Base-by-base conservation (phyloP, 2,797 vertebrate genomes). In the Fundulus diaphanus region DNA sequence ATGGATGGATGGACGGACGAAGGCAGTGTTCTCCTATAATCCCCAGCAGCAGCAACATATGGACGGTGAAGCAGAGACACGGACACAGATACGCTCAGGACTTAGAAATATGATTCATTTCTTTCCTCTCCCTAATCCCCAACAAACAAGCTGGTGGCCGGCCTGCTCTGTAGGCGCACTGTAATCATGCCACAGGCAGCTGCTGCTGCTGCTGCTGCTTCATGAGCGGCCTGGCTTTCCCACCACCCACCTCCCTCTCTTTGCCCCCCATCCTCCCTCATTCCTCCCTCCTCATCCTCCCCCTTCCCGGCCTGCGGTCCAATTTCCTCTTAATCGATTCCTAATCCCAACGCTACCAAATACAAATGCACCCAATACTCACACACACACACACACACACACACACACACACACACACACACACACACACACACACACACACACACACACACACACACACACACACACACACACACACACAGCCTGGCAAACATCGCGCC, bases 61-160 rank as follows among this genome's bases (percentile, higher is more conserved):
- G 93, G 92, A 86, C 86, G 51, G 33, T 68, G 88, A 77, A 82
- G 82, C 82, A 61, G 79, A 84, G 89, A 90, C n/a, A n/a, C n/a
- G n/a, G 80, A 84, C 85, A 87, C 79, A 88, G 83, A 93, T 75
- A 91, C 86, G 91, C 91, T 89, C 88, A 91, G 59, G 93, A 94
- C 87, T 93, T 94, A 91, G 84, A 93, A 95, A 95, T 95, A 95
- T 95, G 93, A 95, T 94, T 94, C 92, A 94, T 95, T 94, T 94
- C 94, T 95, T 94, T 92, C 86, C 73, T 65, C 84, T 74, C 88
- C 85, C 73, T 95, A 95, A 95, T 95, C 94, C 90, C 72, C 42
- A 20, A 61, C 87, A 81, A 94, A 93, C 93, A 95, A 93, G 93
- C 93, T 93, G 93, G 86, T 92, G 87, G 78, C 82, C 78, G 68